Percentiles rank a stretch among this genome's conserved stretches.
Conservation (phyloP, 2,797 vertebrate species). For the Lepus oiostolus region DNA sequence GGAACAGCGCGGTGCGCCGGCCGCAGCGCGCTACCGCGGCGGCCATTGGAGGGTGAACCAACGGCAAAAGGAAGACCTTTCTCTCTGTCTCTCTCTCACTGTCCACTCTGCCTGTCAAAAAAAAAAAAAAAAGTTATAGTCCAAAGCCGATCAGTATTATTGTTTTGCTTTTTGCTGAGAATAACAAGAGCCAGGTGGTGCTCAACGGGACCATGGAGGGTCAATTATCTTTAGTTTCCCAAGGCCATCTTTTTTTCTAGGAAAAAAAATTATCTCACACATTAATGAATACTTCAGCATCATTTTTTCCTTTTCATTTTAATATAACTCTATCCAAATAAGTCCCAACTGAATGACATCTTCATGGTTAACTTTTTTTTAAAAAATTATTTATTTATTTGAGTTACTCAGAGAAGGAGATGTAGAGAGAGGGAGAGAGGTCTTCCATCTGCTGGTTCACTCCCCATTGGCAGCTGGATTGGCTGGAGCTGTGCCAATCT, state of each 20-base stretch:
- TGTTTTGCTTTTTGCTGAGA: neutral
- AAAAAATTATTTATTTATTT: no score
- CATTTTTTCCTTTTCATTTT: slow-evolving; percentile 8
- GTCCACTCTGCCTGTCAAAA: no score
- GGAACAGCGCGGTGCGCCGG: no score
- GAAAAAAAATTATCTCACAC: neutral
- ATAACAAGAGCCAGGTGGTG: neutral
- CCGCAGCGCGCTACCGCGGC: no score
- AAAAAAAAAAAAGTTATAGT: slow-evolving; percentile 5
- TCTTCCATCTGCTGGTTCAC: no score
- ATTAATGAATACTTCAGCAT: neutral
- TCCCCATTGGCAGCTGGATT: no score
- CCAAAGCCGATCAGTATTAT: neutral
- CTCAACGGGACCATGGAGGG: neutral
- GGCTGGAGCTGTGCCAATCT: no score
- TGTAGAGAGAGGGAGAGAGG: no score
- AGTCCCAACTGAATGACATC: neutral
- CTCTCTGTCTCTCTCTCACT: no score
- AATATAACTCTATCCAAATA: neutral
- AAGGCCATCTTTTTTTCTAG: neutral
- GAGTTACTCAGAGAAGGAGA: no score
- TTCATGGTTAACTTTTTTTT: neutral
- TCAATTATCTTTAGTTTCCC: neutral
- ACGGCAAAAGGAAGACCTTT: no score
- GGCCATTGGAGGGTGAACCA: no score